Evolutionary conservation across 1,140 invertebrate species (phyloP).

Genomic region (Sitophilus oryzae): DNA sequence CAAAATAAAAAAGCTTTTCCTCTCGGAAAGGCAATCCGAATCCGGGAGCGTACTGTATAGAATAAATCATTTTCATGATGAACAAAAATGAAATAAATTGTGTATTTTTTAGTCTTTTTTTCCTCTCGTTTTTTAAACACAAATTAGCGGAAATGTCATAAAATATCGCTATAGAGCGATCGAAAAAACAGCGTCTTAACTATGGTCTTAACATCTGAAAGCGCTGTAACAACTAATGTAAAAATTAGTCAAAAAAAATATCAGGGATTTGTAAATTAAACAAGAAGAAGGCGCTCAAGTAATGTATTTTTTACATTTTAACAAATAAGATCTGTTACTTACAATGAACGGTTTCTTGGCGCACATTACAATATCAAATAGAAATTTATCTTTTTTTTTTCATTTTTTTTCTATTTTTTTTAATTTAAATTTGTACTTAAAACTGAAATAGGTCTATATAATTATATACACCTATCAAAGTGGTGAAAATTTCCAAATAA

Average conservation of each 20-base stretch:
- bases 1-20: no score
- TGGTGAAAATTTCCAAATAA: no score
- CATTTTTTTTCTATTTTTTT: not conserved
- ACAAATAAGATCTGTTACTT: not conserved
- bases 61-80: not conserved
- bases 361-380: constrained; percentile 1
- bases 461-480: constrained; percentile 5
- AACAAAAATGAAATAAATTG: not conserved
- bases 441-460: constrained; percentile 3
- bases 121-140: not conserved
- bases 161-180: no score
- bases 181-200: no score
- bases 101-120: not conserved
- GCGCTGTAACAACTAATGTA: no score
- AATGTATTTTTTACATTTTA: constrained; percentile 1
- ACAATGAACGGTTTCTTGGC: constrained; percentile 4
- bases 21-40: no score
- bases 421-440: constrained; percentile 11
- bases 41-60: no score
- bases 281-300: not conserved
- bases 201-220: no score
- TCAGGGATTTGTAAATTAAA: not conserved
- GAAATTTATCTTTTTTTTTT: not conserved
- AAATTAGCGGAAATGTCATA: not conserved
- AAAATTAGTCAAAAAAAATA: no score